Evolutionary conservation across 2,113 vertebrate species (phyloP).

Genomic region (Panurus biarmicus): DNA sequence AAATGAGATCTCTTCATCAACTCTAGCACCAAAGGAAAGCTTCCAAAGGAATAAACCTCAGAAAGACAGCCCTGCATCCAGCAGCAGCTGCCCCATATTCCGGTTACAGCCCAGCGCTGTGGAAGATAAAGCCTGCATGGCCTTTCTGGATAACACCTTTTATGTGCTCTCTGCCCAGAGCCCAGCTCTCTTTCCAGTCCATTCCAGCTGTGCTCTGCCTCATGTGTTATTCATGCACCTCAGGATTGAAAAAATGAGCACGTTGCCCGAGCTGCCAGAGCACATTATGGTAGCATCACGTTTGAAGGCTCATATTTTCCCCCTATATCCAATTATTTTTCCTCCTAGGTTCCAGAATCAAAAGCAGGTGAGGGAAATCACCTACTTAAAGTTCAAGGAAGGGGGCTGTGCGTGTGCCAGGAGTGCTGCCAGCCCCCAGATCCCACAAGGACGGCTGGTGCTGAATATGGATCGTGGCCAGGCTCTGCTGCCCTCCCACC

Average conservation of each 20-base stretch:
- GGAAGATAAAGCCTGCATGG: neutral
- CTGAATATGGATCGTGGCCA: neutral
- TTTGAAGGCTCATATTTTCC: neutral
- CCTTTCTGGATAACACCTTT: neutral
- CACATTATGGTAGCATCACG: neutral
- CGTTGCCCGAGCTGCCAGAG: neutral
- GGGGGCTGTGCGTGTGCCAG: neutral
- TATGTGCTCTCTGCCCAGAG: neutral
- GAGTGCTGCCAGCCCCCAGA: neutral
- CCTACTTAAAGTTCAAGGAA: neutral
- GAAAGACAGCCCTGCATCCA: neutral
- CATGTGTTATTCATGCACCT: neutral
- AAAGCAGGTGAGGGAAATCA: neutral
- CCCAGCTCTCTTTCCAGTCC: neutral
- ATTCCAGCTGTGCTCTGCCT: neutral
- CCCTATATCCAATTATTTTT: conserved; percentile 13
- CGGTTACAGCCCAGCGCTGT: rapidly evolving
- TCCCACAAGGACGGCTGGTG: rapidly evolving
- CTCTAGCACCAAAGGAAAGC: rapidly evolving
- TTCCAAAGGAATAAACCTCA: neutral
- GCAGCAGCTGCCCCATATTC: neutral
- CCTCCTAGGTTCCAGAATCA: neutral
- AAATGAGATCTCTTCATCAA: neutral
- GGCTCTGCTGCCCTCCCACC: neutral
- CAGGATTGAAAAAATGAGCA: neutral